These are phyloP conservation scores for Drosophila helvetica DNA, from an alignment of 2,888 invertebrate species.

Conservation along the genomic window DNA sequence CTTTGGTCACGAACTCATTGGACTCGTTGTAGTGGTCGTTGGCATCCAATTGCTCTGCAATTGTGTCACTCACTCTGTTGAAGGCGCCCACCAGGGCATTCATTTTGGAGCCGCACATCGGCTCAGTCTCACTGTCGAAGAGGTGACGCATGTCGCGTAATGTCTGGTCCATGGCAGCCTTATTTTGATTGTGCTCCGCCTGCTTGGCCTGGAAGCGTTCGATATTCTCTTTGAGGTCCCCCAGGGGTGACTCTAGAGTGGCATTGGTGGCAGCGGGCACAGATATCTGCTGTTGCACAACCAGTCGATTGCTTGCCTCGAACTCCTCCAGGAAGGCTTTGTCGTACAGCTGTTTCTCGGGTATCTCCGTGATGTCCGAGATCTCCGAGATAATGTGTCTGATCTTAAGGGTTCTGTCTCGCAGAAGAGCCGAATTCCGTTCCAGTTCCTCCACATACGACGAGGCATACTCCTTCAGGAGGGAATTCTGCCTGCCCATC, in stretches of 20 bases:
- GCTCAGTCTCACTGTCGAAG: constrained; percentile 38
- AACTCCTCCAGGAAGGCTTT: constrained; percentile 65
- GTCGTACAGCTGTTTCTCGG: constrained; percentile 48
- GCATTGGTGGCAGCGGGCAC: constrained; percentile 42
- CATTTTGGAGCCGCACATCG: constrained; percentile 49
- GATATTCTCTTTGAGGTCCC: constrained; percentile 67
- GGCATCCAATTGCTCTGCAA: constrained; percentile 70
- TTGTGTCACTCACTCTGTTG: constrained; percentile 65
- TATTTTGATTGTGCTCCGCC: constrained; percentile 65
- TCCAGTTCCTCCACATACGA: constrained; percentile 72
- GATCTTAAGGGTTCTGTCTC: constrained; percentile 56
- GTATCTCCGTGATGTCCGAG: constrained; percentile 45
- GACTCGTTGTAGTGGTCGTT: constrained; percentile 69
- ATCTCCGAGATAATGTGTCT: constrained; percentile 51
- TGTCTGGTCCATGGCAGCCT: constrained; percentile 66
- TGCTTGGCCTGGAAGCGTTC: constrained; percentile 76
- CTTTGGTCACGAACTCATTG: constrained; percentile 67
- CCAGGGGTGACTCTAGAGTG: constrained; percentile 59
- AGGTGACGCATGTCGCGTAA: constrained; percentile 53
- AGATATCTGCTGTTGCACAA: constrained; percentile 51
- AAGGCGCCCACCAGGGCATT: constrained; percentile 70
- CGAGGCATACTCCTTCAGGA: constrained; percentile 78
- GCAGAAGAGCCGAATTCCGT: constrained; percentile 50
- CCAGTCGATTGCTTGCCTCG: constrained; percentile 55
- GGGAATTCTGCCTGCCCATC: constrained; percentile 64